These are phyloP conservation scores for Cordilura impudica DNA, from an alignment of 2,888 invertebrate species.

Conservation along the genomic window DNA sequence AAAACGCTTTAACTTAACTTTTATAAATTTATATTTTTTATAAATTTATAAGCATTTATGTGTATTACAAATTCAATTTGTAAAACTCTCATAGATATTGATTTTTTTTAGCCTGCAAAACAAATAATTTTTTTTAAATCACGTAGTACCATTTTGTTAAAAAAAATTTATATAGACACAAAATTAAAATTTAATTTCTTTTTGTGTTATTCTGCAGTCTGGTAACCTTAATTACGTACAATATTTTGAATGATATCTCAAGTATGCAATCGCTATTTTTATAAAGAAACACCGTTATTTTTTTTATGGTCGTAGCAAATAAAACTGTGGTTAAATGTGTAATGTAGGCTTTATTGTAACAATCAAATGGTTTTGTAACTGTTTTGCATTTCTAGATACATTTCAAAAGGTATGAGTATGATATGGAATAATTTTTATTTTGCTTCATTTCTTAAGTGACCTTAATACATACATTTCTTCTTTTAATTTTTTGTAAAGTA, in stretches of 20 bases:
- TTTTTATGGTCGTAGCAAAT: neutral
- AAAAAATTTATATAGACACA: too few species aligned
- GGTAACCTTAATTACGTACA: neutral
- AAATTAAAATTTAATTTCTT: too few species aligned
- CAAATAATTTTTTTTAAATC: too few species aligned
- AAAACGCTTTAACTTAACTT: too few species aligned
- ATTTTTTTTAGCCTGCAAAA: too few species aligned
- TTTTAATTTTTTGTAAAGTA: too few species aligned
- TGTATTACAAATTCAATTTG: too few species aligned
- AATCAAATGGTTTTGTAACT: slow-evolving; percentile 12
- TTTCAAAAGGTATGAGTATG: neutral
- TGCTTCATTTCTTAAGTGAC: neutral
- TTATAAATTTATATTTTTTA: too few species aligned
- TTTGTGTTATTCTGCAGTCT: neutral
- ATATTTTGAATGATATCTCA: neutral
- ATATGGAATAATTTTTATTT: neutral
- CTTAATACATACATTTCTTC: neutral
- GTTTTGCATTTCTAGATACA: slow-evolving; percentile 35
- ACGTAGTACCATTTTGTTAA: too few species aligned
- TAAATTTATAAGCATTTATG: too few species aligned
- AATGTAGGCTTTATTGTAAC: slow-evolving; percentile 17
- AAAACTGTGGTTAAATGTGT: slow-evolving; percentile 38
- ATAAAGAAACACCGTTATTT: slow-evolving; percentile 16
- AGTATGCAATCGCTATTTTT: neutral
- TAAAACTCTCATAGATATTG: too few species aligned